phyloP scores from a whole-genome alignment of 1,140 invertebrate genomes.

The Elysia chlorotica region DNA sequence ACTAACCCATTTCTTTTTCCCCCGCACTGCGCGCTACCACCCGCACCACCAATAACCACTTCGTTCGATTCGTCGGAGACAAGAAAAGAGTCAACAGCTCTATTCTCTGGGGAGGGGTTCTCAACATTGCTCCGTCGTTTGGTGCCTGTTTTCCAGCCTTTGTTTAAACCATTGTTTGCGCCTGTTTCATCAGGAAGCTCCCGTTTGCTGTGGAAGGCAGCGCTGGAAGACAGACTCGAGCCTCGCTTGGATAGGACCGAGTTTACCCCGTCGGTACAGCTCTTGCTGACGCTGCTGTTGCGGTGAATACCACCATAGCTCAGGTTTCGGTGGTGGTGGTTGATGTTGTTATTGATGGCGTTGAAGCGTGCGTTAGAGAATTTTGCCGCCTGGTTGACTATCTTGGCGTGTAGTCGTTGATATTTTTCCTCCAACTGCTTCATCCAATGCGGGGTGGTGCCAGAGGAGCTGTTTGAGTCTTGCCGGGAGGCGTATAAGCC shows the following conservation, averaged over 20 bases:
- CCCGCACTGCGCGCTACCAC: too few relatives aligned
- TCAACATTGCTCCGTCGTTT: too few relatives aligned
- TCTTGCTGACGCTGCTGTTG: neutral
- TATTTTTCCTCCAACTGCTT: slow-evolving; percentile 38
- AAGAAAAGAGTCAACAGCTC: too few relatives aligned
- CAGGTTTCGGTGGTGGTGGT: neutral
- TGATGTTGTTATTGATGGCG: neutral
- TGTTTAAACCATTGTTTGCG: too few relatives aligned
- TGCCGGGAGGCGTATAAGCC: too few relatives aligned
- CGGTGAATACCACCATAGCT: neutral
- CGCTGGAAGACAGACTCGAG: neutral
- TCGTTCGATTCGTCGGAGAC: too few relatives aligned
- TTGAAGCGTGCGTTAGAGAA: neutral
- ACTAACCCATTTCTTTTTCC: too few relatives aligned
- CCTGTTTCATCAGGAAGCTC: neutral
- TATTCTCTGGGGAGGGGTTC: too few relatives aligned
- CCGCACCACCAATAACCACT: too few relatives aligned
- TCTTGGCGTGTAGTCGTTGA: slow-evolving; percentile 38
- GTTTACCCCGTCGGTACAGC: neutral
- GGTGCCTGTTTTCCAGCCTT: too few relatives aligned
- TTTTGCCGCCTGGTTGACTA: slow-evolving; percentile 12
- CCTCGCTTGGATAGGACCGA: neutral
- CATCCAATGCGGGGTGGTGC: slow-evolving; percentile 39
- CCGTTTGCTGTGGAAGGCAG: neutral
- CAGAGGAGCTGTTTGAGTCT: neutral